A percentile compares a stretch with the other conserved stretches of the same genome.
Evolutionary conservation across 2,888 invertebrate genomes (phyloP).

Genomic region (Spisula subtruncata): DNA sequence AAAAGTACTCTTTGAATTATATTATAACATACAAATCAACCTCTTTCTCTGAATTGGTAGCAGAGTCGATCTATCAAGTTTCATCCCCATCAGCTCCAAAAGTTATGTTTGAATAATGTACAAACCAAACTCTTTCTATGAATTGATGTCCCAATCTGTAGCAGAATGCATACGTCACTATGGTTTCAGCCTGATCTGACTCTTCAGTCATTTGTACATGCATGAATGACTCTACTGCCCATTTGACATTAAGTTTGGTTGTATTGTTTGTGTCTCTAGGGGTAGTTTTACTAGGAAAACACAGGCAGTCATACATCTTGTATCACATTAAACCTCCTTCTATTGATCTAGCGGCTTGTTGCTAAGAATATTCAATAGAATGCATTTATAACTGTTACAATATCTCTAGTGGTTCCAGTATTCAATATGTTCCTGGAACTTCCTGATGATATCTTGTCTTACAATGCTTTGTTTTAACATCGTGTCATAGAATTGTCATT

Average conservation of each 20-base stretch:
- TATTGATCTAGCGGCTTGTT: slow-evolving; percentile 16
- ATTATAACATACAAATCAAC: no score
- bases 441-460: background rate
- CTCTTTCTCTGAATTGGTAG: no score
- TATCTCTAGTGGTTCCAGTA: background rate
- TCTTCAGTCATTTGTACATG: background rate
- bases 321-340: background rate
- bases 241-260: slow-evolving; percentile 19
- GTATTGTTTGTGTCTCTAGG: background rate
- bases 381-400: background rate
- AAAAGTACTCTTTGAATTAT: no score
- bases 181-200: background rate
- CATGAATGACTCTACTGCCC: background rate
- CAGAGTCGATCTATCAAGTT: no score
- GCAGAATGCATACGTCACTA: background rate
- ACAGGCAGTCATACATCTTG: background rate
- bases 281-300: background rate
- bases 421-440: background rate
- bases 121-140: no score
- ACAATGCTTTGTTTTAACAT: slow-evolving; percentile 3
- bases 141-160: no score
- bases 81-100: no score
- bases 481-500: background rate
- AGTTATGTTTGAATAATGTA: no score
- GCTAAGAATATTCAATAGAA: slow-evolving; percentile 1